phyloP scores from a whole-genome alignment of 1,140 invertebrate species.

The Sarcophaga peregrina region DNA sequence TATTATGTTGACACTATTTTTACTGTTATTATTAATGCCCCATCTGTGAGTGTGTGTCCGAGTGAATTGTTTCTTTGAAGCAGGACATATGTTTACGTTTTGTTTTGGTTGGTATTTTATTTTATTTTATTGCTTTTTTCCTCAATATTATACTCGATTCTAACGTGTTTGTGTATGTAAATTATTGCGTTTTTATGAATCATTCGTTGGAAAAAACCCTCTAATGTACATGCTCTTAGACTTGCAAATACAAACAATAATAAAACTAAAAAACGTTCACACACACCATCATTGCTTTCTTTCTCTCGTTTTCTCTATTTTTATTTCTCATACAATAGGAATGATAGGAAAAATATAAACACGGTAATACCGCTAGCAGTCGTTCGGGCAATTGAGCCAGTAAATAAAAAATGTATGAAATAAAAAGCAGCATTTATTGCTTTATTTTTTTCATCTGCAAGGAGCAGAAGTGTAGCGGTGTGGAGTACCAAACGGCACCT shows the following conservation, averaged over 20 bases:
- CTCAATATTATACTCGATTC: not conserved
- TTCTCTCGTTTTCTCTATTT: too few species aligned
- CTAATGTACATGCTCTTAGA: not conserved
- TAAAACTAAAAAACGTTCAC: too few species aligned
- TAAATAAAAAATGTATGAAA: slow-evolving; percentile 4
- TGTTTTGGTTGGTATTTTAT: not conserved
- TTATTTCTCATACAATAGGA: too few species aligned
- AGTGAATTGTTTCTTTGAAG: not conserved
- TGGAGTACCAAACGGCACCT: not conserved
- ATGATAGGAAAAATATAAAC: not conserved
- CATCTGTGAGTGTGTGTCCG: not conserved
- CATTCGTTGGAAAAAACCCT: slow-evolving; percentile 22
- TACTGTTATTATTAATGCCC: not conserved
- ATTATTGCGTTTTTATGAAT: slow-evolving; percentile 31
- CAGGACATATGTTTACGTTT: not conserved
- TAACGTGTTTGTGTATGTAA: not conserved
- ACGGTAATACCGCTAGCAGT: not conserved
- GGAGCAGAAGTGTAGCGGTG: too few species aligned
- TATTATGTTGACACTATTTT: too few species aligned
- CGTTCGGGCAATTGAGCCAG: not conserved
- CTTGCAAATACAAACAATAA: too few species aligned
- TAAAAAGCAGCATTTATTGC: not conserved
- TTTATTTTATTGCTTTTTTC: slow-evolving; percentile 4
- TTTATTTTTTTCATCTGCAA: not conserved
- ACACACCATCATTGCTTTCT: too few species aligned